Evolutionary conservation across 64 coral and sea anemone species (phyloP).

Genomic region (Cladopsammia gracilis): DNA sequence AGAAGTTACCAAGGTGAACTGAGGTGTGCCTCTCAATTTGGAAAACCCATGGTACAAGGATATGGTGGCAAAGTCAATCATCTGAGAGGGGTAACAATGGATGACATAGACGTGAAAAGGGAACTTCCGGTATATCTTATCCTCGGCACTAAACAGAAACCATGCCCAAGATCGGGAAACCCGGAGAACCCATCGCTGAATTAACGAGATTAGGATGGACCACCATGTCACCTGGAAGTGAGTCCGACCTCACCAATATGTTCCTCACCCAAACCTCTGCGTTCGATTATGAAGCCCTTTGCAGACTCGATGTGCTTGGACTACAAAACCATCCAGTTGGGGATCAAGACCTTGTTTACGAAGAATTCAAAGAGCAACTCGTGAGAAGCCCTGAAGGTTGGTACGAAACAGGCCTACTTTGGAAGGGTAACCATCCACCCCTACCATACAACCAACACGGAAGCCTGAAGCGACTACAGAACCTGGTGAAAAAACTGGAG

Average conservation of each 20-base stretch:
- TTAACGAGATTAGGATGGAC: constrained; percentile 53
- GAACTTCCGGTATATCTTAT: constrained; percentile 59
- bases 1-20: constrained; percentile 16
- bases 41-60: constrained; percentile 26
- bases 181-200: constrained; percentile 58
- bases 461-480: neutral
- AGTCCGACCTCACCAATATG: constrained; percentile 4
- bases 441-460: constrained; percentile 19
- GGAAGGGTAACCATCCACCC: constrained; percentile 4
- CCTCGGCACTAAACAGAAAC: constrained; percentile 41
- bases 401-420: constrained; percentile 53
- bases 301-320: constrained; percentile 25
- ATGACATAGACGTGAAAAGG: constrained; percentile 30
- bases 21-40: neutral
- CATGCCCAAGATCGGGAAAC: constrained; percentile 24
- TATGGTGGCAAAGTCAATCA: constrained; percentile 13
- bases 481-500: constrained; percentile 25
- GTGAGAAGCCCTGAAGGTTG: constrained; percentile 25
- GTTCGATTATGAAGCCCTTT: constrained; percentile 22
- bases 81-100: constrained; percentile 52
- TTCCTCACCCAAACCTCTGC: constrained; percentile 23
- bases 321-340: constrained; percentile 12
- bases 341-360: constrained; percentile 30
- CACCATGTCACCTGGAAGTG: constrained; percentile 70
- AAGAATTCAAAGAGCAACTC: constrained; percentile 49